Percentiles rank a stretch among this genome's conserved stretches.
Evolutionary conservation across 2,797 vertebrate species (phyloP).

Genomic region (Cossypha polioptera): DNA sequence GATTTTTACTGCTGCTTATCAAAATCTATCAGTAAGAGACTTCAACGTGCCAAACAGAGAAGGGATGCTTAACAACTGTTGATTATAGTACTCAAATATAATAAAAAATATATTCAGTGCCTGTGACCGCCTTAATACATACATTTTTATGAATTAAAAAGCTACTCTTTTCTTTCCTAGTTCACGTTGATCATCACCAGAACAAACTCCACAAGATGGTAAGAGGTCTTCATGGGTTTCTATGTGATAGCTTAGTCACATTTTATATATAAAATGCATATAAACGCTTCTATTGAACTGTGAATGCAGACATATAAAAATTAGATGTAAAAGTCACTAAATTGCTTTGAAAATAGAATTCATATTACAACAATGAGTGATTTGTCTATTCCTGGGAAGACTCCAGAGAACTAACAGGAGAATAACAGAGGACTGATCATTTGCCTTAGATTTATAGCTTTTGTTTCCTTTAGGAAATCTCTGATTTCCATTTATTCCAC

Average conservation of each 20-base stretch:
- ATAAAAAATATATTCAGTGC: neutral
- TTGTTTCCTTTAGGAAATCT: slow-evolving; percentile 59
- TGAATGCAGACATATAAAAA: neutral
- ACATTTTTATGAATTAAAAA: neutral
- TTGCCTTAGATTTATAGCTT: slow-evolving; percentile 50
- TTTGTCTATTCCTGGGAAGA: slow-evolving; percentile 11
- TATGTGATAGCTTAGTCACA: neutral
- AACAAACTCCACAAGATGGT: slow-evolving; percentile 48
- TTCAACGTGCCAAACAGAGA: neutral
- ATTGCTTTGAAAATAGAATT: slow-evolving; percentile 14
- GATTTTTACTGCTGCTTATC: neutral
- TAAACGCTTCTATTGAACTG: neutral
- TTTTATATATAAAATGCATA: neutral
- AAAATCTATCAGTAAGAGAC: neutral
- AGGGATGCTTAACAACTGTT: neutral
- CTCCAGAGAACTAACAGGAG: slow-evolving; percentile 30
- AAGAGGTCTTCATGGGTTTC: slow-evolving; percentile 1
- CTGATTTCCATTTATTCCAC: slow-evolving; percentile 44
- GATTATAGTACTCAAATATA: neutral
- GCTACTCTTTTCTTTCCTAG: slow-evolving; percentile 32
- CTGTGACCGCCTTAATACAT: neutral
- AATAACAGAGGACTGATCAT: slow-evolving; percentile 14
- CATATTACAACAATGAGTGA: neutral
- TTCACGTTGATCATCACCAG: neutral
- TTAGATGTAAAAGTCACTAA: neutral